Evolutionary conservation across 2,797 vertebrate species (phyloP), one percentile per base, ranked within the genome.

Genomic region (Eupleurogrammus muticus): DNA sequence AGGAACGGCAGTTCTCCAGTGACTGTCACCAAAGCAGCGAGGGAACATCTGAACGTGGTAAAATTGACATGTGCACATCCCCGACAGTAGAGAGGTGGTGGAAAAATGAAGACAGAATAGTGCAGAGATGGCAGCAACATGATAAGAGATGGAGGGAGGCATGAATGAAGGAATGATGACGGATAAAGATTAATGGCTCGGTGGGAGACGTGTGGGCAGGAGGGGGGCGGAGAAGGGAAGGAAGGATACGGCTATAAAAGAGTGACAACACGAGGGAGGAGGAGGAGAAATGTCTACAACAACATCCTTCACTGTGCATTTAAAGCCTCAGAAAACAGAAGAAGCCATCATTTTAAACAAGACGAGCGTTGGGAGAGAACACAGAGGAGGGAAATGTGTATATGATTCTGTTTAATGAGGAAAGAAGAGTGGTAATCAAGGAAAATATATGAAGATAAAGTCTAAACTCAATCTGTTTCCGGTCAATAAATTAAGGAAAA

Each of bases 181-280:
- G 63, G 50, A 86, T 73, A 57, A 69, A 88, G 86, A 85, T 85
- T 56, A 75, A 86, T 76, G 82, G 73, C 56, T 73, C 64, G 34
- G 65, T 73, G 49, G 66, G 42, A 67, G 69, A 66, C 53, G 34
- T 65, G 42, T 44, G 16, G 34, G 57, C 23, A 70, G 50, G 28
- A 38, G 48, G 48, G 61, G n/a, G 56, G 12, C 13, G 55, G 55
- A 3, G 38, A 66, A 9, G 21, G 47, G 61, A 46, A 16, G 50
- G 51, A 60, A 48, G 24, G 40, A 68, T 19, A 51, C 54, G 7
- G 13, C 56, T 58, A 66, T 66, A 42, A 79, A 74, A 53, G 55
- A 55, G 55, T 46, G 36, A 66, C 44, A 59, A 42, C n/a, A 2
- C 28, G 17, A 48, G 28, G 46, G 19, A 56, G 48, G 20, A 49